Evolutionary conservation across 37 sponge, comb jelly and placozoan genomes (phyloP), one percentile per base, ranked within the genome.

Genomic region (Oopsacas minuta): DNA sequence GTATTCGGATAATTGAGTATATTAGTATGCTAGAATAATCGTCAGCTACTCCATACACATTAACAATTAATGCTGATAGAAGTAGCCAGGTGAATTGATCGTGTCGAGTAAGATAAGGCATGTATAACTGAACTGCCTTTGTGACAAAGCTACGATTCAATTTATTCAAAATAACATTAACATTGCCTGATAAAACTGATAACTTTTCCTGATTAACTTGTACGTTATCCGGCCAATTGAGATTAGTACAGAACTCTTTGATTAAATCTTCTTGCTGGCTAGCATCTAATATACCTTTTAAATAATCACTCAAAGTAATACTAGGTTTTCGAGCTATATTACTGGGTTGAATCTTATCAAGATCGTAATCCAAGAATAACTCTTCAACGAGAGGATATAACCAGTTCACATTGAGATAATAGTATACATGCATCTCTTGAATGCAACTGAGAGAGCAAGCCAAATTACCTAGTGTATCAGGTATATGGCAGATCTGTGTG

Each of bases 401-500:
- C 7, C 20, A 3, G 28, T 61, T 61, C 28, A 61, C 30, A 20
- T 61, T n/a, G 17, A 61, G 28, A 12, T 5, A 61, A n/a, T 61
- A 61, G 28, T 20, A 61, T 25, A 34, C 28, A 10, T 61, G 75
- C 75, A 61, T 61, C 75, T 61, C 75, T 12, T n/a, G 75, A n/a
- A 61, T 61, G 22, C 75, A 61, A 12, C 75, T 32, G 75, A 61
- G 75, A 61, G 75, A 3, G 75, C 75, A 61, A n/a, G 75, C 75
- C 20, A 61, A 61, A 3, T 61, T 61, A 5, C 32, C 75, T 7
- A 61, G 75, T 32, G 75, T 3, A 61, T 61, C 75, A 61, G 75
- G 75, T 5, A 61, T 61, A 61, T 34, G 5, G 30, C 1, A 61
- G 7, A 61, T 25, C 75, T 61, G 75, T 61, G 75, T 25, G 28